Base-by-base conservation (phyloP, 2,888 invertebrate species). In the Andrena marginata region DNA sequence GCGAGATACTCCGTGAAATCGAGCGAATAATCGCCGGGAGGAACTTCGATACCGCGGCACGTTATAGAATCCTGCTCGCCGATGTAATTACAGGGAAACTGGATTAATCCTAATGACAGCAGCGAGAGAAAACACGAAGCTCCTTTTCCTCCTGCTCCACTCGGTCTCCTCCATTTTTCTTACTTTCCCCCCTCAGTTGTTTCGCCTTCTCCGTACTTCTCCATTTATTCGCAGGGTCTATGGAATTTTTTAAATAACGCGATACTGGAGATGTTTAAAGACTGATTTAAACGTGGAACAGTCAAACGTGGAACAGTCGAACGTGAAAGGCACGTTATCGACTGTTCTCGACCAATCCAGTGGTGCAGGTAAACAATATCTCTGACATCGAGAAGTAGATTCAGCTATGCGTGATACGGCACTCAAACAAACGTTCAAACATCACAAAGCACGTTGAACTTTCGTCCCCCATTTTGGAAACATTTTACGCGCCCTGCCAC, bases 61-160 rank as follows among this genome's bases (percentile, higher is more conserved):
- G 69, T 68, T 69, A 31, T 26, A 16, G 29, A 60, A 33, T 31
- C 56, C 62, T 59, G 68, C 26, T 51, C 20, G 33, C 59, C 69
- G 51, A 74, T 62, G 74, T 65, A 82, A 82, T 82, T 82, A 82
- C 65, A 16, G 23, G 26, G 29, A 71, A 81, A 74, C 54, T 16
- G 62, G 65, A 82, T 82, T 82, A 82, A 74, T 81, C 75, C 74
- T 56, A 67, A 80, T 65, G 65, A 82, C 69, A 69, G 64, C 64
- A 51, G 10, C 31, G 74, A 62, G 48, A 70, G 65, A 16, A 74
- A 74, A 67, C 70, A 56, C 69, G 49, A 69, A 54, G 23, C 42
- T 67, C 5, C 8, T 23, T 10, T 29, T 20, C 5, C 23, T 51
- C 49, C 23, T 31, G 35, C 42, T 56, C 29, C 23, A 31, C n/a